Base-by-base conservation (phyloP, 2,113 vertebrate genomes). In the Redunca redunca region DNA sequence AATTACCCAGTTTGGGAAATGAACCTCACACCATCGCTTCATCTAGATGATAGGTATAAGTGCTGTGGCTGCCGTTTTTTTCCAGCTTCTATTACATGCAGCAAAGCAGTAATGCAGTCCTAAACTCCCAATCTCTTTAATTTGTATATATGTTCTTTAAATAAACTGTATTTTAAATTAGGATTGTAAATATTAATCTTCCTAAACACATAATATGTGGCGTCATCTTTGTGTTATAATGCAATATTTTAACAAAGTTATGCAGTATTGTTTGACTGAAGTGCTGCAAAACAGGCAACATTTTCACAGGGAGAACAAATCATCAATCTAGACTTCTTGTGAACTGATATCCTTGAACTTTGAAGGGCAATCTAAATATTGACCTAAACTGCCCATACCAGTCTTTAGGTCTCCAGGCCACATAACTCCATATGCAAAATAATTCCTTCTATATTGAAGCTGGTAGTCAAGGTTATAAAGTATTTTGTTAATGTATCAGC, bases 1-100 rank as follows among this genome's bases (percentile, higher is more conserved):
- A 94, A 95, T 96, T 95, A 96, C 46, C 78, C 90, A 92, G 33
- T 88, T 84, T 94, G 90, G 90, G 96, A 96, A 97, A 95, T 97
- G 62, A 97, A 85, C 62, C 80, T 95, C 87, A 92, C 43, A 87
- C 85, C 58, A 36, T 21, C 89, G 40, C 30, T 94, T 96, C 90
- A 50, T 60, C 52, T 30, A 94, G 33, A 77, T 97, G 74, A 92
- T 55, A 95, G 77, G 52, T 78, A 15, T 64, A 78, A 94, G 25
- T 89, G 46, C 88, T 77, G n/a, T n/a, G 82, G 88, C 57, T 95
- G 46, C 80, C 55, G 36, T 92, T 94, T 52, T 90, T 83, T 26
- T 74, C 46, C n/a, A 11, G 43, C n/a, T 94, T 88, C 93, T 82
- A 52, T 40, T 77, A 1, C 55, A 78, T 15, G 48, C 82, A 89